Evolutionary conservation across 2,888 invertebrate genomes (phyloP).

Genomic region (Caenorhabditis afra): DNA sequence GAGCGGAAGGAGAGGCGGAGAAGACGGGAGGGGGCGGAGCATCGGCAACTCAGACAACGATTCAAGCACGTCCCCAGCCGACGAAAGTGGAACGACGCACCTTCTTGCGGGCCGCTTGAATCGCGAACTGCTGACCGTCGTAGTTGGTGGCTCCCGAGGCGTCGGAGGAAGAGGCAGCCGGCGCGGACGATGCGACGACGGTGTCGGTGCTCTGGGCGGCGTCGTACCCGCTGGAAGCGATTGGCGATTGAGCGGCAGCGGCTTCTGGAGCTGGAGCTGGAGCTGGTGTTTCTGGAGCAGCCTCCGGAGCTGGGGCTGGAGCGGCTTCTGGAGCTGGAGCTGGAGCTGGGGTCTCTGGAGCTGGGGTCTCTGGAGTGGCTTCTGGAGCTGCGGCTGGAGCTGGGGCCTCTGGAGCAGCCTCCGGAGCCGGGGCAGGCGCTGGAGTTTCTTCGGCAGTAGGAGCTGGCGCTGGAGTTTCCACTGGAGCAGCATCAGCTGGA

Average conservation of each 20-base stretch:
- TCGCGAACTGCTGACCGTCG: conserved; percentile 47
- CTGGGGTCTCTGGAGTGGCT: conserved; percentile 14
- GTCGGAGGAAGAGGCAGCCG: conserved; percentile 32
- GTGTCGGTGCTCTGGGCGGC: conserved; percentile 43
- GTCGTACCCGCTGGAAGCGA: conserved; percentile 44
- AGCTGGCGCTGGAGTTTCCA: conserved; percentile 29
- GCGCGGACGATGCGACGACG: conserved; percentile 44
- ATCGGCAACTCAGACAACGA: conserved; percentile 26
- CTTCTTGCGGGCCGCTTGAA: conserved; percentile 49
- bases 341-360: conserved; percentile 14
- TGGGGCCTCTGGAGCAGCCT: conserved; percentile 24
- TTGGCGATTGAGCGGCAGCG: conserved; percentile 33
- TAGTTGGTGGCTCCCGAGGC: conserved; percentile 48
- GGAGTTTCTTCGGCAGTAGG: conserved; percentile 5
- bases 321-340: conserved; percentile 25
- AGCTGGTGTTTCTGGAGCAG: conserved; percentile 19
- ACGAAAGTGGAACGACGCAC: conserved; percentile 56
- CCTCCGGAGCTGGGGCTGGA: conserved; percentile 14
- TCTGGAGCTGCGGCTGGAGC: conserved; percentile 37
- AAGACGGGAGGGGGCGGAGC: conserved; percentile 13
- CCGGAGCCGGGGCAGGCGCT: conserved; percentile 17
- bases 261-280: conserved; percentile 27
- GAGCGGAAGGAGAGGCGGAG: conserved; percentile 14
- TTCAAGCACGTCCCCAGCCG: conserved; percentile 56
- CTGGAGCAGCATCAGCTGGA: conserved; percentile 26